A percentile compares a stretch with the other conserved stretches of the same genome.
Evolutionary conservation across 2,797 vertebrate genomes (phyloP).

Genomic region (Rhinoraja longicauda): DNA sequence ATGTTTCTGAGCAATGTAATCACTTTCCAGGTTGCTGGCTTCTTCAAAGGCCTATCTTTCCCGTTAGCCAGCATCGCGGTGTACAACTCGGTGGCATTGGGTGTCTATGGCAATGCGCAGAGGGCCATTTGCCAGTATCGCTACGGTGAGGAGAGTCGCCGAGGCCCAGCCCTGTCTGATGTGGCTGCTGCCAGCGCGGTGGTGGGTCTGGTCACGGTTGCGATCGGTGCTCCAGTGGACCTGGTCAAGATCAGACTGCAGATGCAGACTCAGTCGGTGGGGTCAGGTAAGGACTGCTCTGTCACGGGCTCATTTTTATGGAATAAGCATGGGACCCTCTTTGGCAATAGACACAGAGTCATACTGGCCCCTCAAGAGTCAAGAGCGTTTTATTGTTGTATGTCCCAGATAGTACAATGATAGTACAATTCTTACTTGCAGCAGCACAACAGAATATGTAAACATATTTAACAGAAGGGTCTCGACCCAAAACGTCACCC

Average conservation of each 20-base stretch:
- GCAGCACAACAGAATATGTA: no score
- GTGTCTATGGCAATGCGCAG: constrained; percentile 81
- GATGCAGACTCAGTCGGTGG: constrained; percentile 75
- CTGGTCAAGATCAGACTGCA: constrained; percentile 92
- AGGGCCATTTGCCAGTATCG: constrained; percentile 69
- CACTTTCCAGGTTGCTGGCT: constrained; percentile 67
- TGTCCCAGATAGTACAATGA: no score
- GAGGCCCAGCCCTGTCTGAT: constrained; percentile 57
- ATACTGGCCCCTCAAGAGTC: no score
- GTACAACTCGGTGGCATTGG: constrained; percentile 88
- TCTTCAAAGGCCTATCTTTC: constrained; percentile 97
- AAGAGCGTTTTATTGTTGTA: no score
- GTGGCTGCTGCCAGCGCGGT: constrained; percentile 73
- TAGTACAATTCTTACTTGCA: no score
- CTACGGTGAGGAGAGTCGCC: constrained; percentile 57
- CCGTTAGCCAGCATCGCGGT: constrained; percentile 79
- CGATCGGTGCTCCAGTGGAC: constrained; percentile 80
- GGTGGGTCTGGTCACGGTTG: constrained; percentile 73
- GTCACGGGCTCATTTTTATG: no score
- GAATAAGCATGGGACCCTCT: neutral
- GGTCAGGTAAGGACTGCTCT: constrained; percentile 60
- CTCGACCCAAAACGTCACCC: no score
- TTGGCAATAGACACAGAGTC: neutral
- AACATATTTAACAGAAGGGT: no score
- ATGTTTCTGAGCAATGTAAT: neutral